Evolutionary conservation across 2,113 vertebrate genomes (phyloP), one percentile per base, ranked within the genome.

Genomic region (Cinclus cinclus): DNA sequence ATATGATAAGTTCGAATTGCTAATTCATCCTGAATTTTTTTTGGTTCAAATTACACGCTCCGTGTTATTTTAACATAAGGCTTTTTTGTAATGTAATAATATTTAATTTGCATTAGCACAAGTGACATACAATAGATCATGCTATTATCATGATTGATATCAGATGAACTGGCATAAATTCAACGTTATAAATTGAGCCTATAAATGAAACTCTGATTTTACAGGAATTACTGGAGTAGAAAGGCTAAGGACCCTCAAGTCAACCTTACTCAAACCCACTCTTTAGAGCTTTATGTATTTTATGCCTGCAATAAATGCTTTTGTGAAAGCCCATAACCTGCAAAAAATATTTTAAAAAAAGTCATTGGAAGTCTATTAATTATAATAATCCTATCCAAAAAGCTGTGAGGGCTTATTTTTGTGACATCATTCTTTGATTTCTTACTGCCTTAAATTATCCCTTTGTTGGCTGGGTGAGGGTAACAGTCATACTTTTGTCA

Each of bases 391-490:
- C 97, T 97, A 97, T 95, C 98, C 97, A 97, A 98, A 98, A 98
- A 98, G 97, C 98, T 97, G 97, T 93, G 91, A 98, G 97, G 97
- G 97, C 97, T 98, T 98, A 98, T 98, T 98, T 98, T 98, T 97
- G 98, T 98, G 98, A 98, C 98, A 98, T 98, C 97, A 98, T 94
- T 97, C 97, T 98, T 97, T 98, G 98, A 98, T 98, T 98, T 98
- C 98, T 98, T 97, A 96, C 98, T 96, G 97, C 97, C 96, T 98
- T 98, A 98, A 98, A 98, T 98, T 98, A 98, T 98, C 97, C 97
- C 93, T 98, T 98, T 98, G 98, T 98, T 98, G 98, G 97, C 97
- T 97, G 96, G 95, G 60, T 94, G 97, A 98, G 98, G 98, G 98
- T 98, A 98, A 97, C 98, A 98, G 98, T 98, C 98, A 96, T 94